Base-by-base conservation (phyloP, 2,888 invertebrate species). In the Molorchus minor region DNA sequence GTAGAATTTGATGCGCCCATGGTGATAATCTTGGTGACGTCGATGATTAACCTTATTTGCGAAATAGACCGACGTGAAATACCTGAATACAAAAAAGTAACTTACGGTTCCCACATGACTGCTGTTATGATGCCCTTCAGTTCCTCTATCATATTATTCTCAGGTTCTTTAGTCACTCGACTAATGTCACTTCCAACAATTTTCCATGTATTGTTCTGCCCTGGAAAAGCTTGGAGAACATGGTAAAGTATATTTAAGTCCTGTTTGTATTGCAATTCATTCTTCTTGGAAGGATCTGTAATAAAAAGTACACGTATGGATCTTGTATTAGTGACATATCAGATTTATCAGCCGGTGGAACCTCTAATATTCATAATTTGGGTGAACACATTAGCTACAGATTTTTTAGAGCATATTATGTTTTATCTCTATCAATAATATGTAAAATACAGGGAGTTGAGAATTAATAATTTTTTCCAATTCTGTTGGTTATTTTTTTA, bases 21-120 rank as follows among this genome's bases (percentile, higher is more conserved):
- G n/a, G n/a, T n/a, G n/a, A n/a, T n/a, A n/a, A n/a, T n/a, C n/a
- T n/a, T n/a, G n/a, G n/a, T n/a, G n/a, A n/a, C n/a, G n/a, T n/a
- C n/a, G n/a, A n/a, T n/a, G n/a, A n/a, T n/a, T n/a, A n/a, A n/a
- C n/a, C n/a, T n/a, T n/a, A n/a, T n/a, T n/a, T n/a, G n/a, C n/a
- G n/a, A n/a, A n/a, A n/a, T n/a, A n/a, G n/a, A n/a, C n/a, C n/a
- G n/a, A n/a, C n/a, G n/a, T n/a, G n/a, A n/a, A n/a, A n/a, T n/a
- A n/a, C n/a, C n/a, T n/a, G 25, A 5, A 8, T 25, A 25, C 25
- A 25, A 5, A 25, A 25, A 3, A 25, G 25, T 25, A 25, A 25
- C 86, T 85, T 80, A 93, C 93, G 90, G 89, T 76, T 91, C 88
- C 82, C 91, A 86, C 40, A 91, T 84, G 41, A 91, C 82, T 1